Conservation (phyloP, 2,888 invertebrate genomes). For the Lamproptera curius region DNA sequence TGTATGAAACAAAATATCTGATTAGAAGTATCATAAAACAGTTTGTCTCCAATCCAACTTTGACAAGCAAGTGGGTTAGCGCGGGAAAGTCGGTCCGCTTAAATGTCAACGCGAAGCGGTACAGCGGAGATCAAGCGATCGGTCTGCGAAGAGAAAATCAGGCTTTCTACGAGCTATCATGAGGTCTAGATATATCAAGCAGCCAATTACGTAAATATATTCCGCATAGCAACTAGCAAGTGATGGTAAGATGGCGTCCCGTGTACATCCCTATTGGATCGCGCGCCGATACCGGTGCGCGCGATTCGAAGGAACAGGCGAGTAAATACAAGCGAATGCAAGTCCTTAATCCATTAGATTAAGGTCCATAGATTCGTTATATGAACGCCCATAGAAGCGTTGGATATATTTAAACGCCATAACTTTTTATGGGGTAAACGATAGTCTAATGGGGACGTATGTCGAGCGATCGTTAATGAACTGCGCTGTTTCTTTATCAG, state of each 20-base stretch:
- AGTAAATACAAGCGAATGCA: background rate
- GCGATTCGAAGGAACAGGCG: background rate
- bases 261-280: slow-evolving; percentile 6
- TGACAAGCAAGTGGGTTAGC: slow-evolving; percentile 15
- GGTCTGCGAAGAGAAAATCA: slow-evolving; percentile 9
- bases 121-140: slow-evolving; percentile 16
- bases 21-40: too few species aligned
- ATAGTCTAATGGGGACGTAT: slow-evolving; percentile 50
- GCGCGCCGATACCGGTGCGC: background rate
- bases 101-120: slow-evolving; percentile 14
- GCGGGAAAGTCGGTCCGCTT: slow-evolving; percentile 9
- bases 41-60: slow-evolving; percentile 3
- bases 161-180: slow-evolving; percentile 14
- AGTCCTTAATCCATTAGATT: background rate
- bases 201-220: slow-evolving; percentile 14
- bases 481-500: slow-evolving; percentile 47
- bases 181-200: background rate
- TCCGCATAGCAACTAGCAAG: slow-evolving; percentile 8
- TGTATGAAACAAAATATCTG: too few species aligned
- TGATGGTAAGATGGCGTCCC: slow-evolving; percentile 13
- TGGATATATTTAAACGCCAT: slow-evolving; percentile 66
- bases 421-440: slow-evolving; percentile 59
- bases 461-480: slow-evolving; percentile 40
- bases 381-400: slow-evolving; percentile 32
- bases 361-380: background rate